Conservation (phyloP, 2,797 vertebrate species). For the Enteromius afrohamiltoni region DNA sequence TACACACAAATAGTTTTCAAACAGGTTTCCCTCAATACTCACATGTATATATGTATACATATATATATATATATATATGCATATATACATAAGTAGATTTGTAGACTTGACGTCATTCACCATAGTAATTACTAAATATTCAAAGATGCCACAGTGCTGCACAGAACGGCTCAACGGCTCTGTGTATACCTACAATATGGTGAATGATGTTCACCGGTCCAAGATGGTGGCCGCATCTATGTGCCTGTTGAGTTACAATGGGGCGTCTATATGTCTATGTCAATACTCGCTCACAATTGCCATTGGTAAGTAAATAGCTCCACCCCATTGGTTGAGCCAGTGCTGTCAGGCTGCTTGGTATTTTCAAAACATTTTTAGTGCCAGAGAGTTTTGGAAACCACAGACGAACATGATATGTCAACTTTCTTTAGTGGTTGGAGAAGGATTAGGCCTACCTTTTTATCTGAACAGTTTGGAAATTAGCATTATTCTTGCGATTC, state of each 20-base stretch:
- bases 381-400: neutral
- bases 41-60: too few relatives aligned
- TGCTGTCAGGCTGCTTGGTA: neutral
- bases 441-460: neutral
- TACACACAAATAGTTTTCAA: neutral
- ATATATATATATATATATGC: too few relatives aligned
- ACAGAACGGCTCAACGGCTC: too few relatives aligned
- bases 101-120: too few relatives aligned
- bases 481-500: neutral
- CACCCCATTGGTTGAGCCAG: neutral
- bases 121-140: too few relatives aligned
- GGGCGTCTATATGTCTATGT: neutral
- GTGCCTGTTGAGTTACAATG: too few relatives aligned
- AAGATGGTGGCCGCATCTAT: too few relatives aligned
- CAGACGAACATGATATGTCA: neutral
- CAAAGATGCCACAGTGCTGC: too few relatives aligned
- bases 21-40: neutral
- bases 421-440: neutral
- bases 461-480: neutral
- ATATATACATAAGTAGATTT: too few relatives aligned
- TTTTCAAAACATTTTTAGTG: neutral
- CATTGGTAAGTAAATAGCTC: neutral
- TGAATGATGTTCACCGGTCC: too few relatives aligned
- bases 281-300: neutral
- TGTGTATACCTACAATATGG: too few relatives aligned